Evolutionary conservation across 2,797 vertebrate species (phyloP).

Genomic region (Channallabes apus): DNA sequence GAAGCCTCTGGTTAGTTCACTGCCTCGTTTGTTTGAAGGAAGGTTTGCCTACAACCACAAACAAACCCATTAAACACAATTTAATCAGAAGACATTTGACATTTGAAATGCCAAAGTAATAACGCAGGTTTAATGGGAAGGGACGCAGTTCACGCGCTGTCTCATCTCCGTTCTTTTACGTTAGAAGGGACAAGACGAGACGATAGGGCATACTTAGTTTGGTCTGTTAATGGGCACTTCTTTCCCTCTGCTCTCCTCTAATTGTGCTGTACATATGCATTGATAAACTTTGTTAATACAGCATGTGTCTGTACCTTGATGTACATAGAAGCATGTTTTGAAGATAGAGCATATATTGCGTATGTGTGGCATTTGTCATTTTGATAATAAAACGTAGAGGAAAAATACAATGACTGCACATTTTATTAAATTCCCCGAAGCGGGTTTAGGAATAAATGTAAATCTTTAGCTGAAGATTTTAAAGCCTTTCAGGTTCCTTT

Average conservation of each 20-base stretch:
- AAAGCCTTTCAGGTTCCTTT: slow-evolving; percentile 57
- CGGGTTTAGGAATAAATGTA: slow-evolving; percentile 57
- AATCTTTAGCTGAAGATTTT: slow-evolving; percentile 63
- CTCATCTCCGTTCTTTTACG: slow-evolving; percentile 16
- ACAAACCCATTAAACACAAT: slow-evolving; percentile 29
- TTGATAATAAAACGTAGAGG: slow-evolving; percentile 79
- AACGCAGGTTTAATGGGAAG: slow-evolving; percentile 35
- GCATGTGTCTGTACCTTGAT: slow-evolving; percentile 79
- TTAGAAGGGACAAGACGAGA: slow-evolving; percentile 35
- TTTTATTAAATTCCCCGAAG: slow-evolving; percentile 71
- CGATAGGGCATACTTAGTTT: slow-evolving; percentile 50
- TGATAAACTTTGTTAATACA: slow-evolving; percentile 71
- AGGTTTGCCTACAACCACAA: slow-evolving; percentile 21
- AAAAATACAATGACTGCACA: slow-evolving; percentile 73
- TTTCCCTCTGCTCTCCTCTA: slow-evolving; percentile 55
- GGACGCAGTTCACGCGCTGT: slow-evolving; percentile 12
- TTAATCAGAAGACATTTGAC: slow-evolving; percentile 39
- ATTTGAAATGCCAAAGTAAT: slow-evolving; percentile 61
- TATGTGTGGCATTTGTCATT: slow-evolving; percentile 76
- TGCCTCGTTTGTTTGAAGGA: slow-evolving; percentile 49
- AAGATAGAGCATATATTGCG: slow-evolving; percentile 75
- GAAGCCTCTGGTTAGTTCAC: slow-evolving; percentile 42
- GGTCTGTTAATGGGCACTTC: slow-evolving; percentile 60
- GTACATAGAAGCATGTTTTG: slow-evolving; percentile 89
- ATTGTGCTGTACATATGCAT: slow-evolving; percentile 67